Base-by-base conservation (phyloP, 1,140 invertebrate genomes). In the Drosophila pandora region DNA sequence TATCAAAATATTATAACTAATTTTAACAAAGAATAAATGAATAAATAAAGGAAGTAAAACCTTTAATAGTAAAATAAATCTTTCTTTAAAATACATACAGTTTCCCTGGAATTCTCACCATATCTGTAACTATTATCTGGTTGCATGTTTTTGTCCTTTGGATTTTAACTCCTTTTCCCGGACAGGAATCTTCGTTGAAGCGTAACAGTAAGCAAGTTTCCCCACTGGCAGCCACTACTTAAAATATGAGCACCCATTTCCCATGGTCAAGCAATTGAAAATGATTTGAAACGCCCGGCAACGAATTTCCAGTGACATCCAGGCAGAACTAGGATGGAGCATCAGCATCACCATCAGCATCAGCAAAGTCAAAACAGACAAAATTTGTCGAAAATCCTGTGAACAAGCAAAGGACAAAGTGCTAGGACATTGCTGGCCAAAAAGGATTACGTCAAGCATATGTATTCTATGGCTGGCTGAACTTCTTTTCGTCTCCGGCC, bases 361-460 rank as follows among this genome's bases (percentile, higher is more conserved):
- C 52, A 54, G 75, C 68, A 72, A 68, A 85, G 82, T 87, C 82
- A 85, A 85, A 81, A 87, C 69, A 87, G 81, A 81, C 67, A 62
- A 79, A 88, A 87, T 87, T 87, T 87, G 79, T 87, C 63, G 83
- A 88, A 82, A 87, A 87, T 88, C 65, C 83, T 87, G 83, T 82
- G 83, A 87, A 87, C 83, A 87, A 88, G 75, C 75, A 71, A 28
- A 85, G 81, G 79, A 88, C 79, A 87, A 84, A 84, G 80, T 83
- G 80, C 80, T 79, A 55, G 64, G 80, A 84, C 76, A 84, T 43
- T 59, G 80, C 53, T 71, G 69, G 67, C 54, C 77, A 82, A 88
- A 87, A 88, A 87, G 82, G 83, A 87, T 88, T 87, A 87, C 82
- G 82, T 82, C 83, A 82, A 88, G 83, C 83, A 87, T 88, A 88